Base-by-base conservation (phyloP, 2,113 vertebrate genomes). In the Callipepla squamata region DNA sequence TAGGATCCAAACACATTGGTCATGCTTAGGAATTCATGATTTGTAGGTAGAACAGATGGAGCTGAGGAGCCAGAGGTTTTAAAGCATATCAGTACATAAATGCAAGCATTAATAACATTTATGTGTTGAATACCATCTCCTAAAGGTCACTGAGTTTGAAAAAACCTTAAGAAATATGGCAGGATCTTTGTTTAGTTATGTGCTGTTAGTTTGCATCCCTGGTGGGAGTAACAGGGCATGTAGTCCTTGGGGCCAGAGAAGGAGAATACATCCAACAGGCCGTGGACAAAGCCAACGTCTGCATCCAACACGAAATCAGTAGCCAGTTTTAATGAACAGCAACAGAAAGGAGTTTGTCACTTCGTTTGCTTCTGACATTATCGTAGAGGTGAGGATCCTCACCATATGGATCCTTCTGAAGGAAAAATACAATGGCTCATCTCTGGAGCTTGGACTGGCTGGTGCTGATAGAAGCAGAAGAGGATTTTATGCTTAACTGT, bases 371-470 rank as follows among this genome's bases (percentile, higher is more conserved):
- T 18, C 18, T 68, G 23, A 13, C 3, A 0, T 75, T 32, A 7
- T 3, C 8, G n/a, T 32, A 6, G 42, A 34, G 44, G 13, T 30
- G 81, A 79, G n/a, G 34, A 15, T 1, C 6, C 22, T 23, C 23
- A 30, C 16, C 0, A 0, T 4, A 23, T 26, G 63, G 38, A 44
- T 4, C 45, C 11, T 13, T 28, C 42, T 6, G 53, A 50, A 57
- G 28, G 70, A 63, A 4, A 25, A 38, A 66, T 7, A 2, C 26
- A 28, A 4, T 0, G 14, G 8, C 26, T 78, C 21, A 1, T 28
- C 55, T 50, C 34, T 28, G 44, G 63, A 76, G 70, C 83, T 75
- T 13, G 2, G 28, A 8, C 11, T 22, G 61, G 22, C 77, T 45
- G 50, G 3, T 69, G 85, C 26, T 36, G 25, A 62, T 9, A 47